Percentiles rank a stretch among this genome's conserved stretches.
These are phyloP conservation scores for Echinometra lucunter DNA, from an alignment of 53 echinoderm and acorn worm genomes.

Conservation along the genomic window DNA sequence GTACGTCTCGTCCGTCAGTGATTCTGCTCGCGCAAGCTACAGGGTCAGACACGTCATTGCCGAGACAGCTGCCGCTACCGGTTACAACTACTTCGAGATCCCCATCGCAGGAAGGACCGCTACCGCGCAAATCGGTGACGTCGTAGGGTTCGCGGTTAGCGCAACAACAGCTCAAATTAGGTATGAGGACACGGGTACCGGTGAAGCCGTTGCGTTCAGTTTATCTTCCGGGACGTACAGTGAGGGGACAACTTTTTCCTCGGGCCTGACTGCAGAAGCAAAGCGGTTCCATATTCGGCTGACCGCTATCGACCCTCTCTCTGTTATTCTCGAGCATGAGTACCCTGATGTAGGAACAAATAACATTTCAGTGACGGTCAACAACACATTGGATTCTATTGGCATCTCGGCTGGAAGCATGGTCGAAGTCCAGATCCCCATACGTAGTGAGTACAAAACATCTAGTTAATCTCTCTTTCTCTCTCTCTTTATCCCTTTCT, in stretches of 20 bases:
- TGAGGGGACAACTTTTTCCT: not conserved
- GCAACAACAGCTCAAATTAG: not conserved
- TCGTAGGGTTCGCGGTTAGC: constrained; percentile 31
- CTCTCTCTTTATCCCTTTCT: not conserved
- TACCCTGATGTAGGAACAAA: constrained; percentile 2
- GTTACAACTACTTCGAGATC: constrained; percentile 62
- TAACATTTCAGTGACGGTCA: constrained; percentile 2
- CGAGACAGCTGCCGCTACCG: not conserved
- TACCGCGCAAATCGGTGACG: constrained; percentile 18
- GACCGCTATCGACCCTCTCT: not conserved
- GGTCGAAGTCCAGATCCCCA: constrained; percentile 40
- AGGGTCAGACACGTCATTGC: constrained; percentile 27
- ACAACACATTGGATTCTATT: not conserved
- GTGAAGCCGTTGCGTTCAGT: constrained; percentile 44
- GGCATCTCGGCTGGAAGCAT: not conserved
- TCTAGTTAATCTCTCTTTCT: too few species aligned
- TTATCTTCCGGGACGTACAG: not conserved
- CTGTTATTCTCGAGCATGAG: not conserved
- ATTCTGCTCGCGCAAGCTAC: not conserved
- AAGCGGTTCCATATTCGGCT: constrained; percentile 48
- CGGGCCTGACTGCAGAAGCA: not conserved
- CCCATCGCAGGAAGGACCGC: not conserved
- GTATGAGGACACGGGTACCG: not conserved
- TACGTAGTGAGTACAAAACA: constrained; percentile 31
- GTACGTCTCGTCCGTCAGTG: not conserved